Conservation (phyloP, 2,797 vertebrate species). For the Naso thynnoides region DNA sequence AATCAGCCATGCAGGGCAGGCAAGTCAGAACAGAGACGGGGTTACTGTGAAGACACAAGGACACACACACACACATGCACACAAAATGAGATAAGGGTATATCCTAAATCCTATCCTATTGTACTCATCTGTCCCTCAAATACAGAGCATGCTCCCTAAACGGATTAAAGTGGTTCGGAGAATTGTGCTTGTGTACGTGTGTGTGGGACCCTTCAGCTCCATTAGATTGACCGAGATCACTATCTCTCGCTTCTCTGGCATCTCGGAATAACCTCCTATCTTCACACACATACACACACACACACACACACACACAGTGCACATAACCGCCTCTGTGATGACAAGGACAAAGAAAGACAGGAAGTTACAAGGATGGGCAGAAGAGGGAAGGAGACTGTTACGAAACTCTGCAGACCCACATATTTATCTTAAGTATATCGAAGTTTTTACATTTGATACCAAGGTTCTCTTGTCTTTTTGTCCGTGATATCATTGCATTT, state of each 20-base stretch:
- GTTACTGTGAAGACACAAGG: conserved; percentile 62
- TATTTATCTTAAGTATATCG: neutral
- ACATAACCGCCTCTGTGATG: conserved; percentile 43
- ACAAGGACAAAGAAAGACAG: conserved; percentile 62
- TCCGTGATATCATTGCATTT: neutral
- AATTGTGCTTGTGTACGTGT: conserved; percentile 3
- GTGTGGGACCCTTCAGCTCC: conserved; percentile 58
- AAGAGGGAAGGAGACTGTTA: conserved; percentile 1
- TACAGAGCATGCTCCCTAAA: conserved; percentile 68
- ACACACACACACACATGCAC: conserved; percentile 28
- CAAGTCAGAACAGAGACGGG: conserved; percentile 45
- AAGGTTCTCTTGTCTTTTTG: conserved; percentile 4
- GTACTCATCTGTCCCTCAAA: conserved; percentile 57
- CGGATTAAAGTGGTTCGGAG: conserved; percentile 63
- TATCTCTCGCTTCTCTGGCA: conserved; percentile 65
- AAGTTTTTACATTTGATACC: neutral
- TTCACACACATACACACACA: conserved; percentile 43
- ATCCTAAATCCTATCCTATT: conserved; percentile 69
- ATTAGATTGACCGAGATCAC: conserved; percentile 76
- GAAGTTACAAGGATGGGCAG: conserved; percentile 8
- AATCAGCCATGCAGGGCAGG: conserved; percentile 53
- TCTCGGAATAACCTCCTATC: conserved; percentile 64
- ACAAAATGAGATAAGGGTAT: conserved; percentile 60
- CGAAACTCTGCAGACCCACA: neutral
- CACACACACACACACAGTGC: conserved; percentile 33